A percentile compares a stretch with the other conserved stretches of the same genome.
phyloP scores from a whole-genome alignment of 2,888 invertebrate genomes.

The Atherix ibis region DNA sequence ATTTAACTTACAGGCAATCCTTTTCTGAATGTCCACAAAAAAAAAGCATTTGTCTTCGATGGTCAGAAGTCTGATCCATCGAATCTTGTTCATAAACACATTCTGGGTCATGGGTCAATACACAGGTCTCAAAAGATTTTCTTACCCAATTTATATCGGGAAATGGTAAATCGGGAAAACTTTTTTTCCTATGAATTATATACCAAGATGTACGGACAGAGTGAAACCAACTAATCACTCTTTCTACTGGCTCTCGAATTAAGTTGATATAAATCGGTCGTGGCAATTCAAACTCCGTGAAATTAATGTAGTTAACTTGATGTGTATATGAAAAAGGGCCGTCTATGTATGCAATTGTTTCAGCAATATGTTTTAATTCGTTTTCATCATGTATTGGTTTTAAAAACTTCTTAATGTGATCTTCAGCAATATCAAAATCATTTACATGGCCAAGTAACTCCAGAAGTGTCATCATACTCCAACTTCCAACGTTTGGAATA shows the following conservation, averaged over 20 bases:
- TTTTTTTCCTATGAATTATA: conserved; percentile 77
- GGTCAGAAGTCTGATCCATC: conserved; percentile 58
- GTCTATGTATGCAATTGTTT: conserved; percentile 55
- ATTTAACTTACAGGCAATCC: conserved; percentile 53
- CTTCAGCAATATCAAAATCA: conserved; percentile 64
- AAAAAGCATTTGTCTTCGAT: conserved; percentile 67
- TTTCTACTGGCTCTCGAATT: conserved; percentile 77
- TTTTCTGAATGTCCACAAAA: conserved; percentile 69
- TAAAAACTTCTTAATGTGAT: conserved; percentile 63
- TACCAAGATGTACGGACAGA: conserved; percentile 87
- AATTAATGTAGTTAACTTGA: conserved; percentile 82
- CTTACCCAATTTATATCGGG: conserved; percentile 80
- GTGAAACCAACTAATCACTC: conserved; percentile 86
- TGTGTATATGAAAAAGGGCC: conserved; percentile 77
- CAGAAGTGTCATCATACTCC: conserved; percentile 78
- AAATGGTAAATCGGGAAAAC: conserved; percentile 74
- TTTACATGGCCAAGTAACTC: conserved; percentile 50
- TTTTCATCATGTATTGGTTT: conserved; percentile 72
- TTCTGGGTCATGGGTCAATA: conserved; percentile 59
- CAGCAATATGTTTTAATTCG: conserved; percentile 63
- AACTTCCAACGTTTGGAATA: conserved; percentile 83
- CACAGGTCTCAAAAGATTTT: conserved; percentile 79
- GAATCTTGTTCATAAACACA: conserved; percentile 44
- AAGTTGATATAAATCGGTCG: conserved; percentile 81
- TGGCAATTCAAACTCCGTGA: conserved; percentile 63